Evolutionary conservation across 2,113 vertebrate genomes (phyloP).

Genomic region (Amia ocellicauda): DNA sequence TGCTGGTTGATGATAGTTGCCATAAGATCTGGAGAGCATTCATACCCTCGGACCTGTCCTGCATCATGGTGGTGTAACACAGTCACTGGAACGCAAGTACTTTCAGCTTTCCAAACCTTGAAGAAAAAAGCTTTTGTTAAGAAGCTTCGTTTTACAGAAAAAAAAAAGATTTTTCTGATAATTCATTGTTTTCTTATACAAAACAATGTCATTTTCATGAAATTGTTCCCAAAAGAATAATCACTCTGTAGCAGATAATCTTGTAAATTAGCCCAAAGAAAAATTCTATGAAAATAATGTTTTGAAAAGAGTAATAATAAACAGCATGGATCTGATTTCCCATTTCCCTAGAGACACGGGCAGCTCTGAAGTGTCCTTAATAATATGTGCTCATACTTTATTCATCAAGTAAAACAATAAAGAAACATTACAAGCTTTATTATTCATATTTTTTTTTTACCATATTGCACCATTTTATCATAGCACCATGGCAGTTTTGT

Average conservation of each 20-base stretch:
- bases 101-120: background rate
- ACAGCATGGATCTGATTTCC: too few species aligned
- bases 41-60: background rate
- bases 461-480: too few species aligned
- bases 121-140: background rate
- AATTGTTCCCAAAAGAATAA: background rate
- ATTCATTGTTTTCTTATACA: background rate
- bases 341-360: too few species aligned
- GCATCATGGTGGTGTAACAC: background rate
- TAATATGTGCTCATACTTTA: too few species aligned
- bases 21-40: conserved; percentile 15
- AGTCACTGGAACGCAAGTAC: background rate
- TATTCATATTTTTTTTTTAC: too few species aligned
- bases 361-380: too few species aligned
- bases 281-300: background rate
- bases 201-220: too few species aligned
- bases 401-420: too few species aligned
- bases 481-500: too few species aligned
- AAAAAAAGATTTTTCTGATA: background rate
- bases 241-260: background rate
- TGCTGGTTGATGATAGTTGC: conserved; percentile 34
- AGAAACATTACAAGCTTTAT: too few species aligned
- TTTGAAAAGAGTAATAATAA: background rate
- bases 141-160: background rate
- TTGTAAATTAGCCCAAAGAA: conserved; percentile 4